These are phyloP conservation scores for Umimayanthus chanpuru DNA, from an alignment of 92 coral and sea anemone species.

Conservation along the genomic window DNA sequence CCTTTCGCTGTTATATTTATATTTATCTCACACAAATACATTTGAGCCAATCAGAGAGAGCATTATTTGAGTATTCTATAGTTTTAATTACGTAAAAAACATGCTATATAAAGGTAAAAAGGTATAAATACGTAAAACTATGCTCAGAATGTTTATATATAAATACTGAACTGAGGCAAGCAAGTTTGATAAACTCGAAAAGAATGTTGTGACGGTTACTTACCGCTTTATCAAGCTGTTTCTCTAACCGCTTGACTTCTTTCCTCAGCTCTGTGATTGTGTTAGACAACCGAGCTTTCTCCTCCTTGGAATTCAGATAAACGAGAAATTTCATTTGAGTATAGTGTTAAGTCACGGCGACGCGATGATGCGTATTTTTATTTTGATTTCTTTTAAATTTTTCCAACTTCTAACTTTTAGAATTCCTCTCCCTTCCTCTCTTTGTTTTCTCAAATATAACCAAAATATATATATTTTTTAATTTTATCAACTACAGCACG, in stretches of 20 bases:
- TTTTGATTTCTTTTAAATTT: neutral
- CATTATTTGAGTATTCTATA: too few relatives aligned
- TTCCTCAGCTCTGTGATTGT: neutral
- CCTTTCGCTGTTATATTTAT: too few relatives aligned
- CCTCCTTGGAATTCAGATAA: neutral
- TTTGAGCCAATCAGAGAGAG: too few relatives aligned
- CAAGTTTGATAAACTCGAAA: neutral
- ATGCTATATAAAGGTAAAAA: too few relatives aligned
- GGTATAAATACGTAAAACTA: too few relatives aligned
- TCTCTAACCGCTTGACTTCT: neutral
- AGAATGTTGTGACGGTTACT: neutral
- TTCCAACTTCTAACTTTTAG: too few relatives aligned
- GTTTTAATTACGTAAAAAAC: too few relatives aligned
- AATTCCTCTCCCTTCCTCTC: too few relatives aligned
- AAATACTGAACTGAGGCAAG: neutral
- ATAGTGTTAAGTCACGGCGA: neutral
- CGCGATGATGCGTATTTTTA: neutral
- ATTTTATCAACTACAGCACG: too few relatives aligned
- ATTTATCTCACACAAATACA: too few relatives aligned
- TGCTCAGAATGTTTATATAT: neutral
- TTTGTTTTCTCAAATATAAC: too few relatives aligned
- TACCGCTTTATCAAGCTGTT: constrained; percentile 1
- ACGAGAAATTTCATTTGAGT: neutral
- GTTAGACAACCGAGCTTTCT: neutral
- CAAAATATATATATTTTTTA: too few relatives aligned